Percentiles rank a stretch among this genome's conserved stretches.
Evolutionary conservation across 2,888 invertebrate species (phyloP).

Genomic region (Nymphalis c-album): DNA sequence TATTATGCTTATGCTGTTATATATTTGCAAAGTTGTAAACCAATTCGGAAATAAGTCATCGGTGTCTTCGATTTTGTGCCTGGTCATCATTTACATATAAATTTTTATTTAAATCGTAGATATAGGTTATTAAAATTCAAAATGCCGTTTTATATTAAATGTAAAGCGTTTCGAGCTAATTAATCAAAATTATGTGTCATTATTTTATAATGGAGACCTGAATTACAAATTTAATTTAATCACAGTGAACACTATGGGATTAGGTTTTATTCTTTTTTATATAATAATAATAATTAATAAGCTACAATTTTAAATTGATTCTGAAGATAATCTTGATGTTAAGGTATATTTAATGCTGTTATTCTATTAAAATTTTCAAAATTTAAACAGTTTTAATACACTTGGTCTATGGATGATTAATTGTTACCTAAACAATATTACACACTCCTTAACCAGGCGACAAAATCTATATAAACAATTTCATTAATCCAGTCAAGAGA

Average conservation of each 20-base stretch:
- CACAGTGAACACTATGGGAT: constrained; percentile 41
- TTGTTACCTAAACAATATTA: constrained; percentile 38
- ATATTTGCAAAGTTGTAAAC: constrained; percentile 27
- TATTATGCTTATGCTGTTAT: background rate
- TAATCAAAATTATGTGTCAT: constrained; percentile 32
- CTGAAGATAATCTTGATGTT: constrained; percentile 36
- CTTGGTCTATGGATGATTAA: constrained; percentile 41
- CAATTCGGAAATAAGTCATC: constrained; percentile 26
- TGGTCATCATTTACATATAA: constrained; percentile 31
- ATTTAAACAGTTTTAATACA: constrained; percentile 40
- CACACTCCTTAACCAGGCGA: constrained; percentile 59
- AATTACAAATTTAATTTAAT: constrained; percentile 36
- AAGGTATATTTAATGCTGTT: constrained; percentile 36
- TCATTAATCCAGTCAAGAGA: constrained; percentile 47
- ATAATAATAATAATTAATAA: constrained; percentile 32
- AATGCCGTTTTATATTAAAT: constrained; percentile 29
- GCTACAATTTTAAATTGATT: constrained; percentile 35
- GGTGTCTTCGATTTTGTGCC: constrained; percentile 37
- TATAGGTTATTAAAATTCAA: constrained; percentile 27
- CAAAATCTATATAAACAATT: constrained; percentile 70
- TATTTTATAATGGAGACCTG: constrained; percentile 34
- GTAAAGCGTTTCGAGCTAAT: constrained; percentile 35
- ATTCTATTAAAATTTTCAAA: constrained; percentile 40
- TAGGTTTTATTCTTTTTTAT: constrained; percentile 34
- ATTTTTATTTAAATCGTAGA: constrained; percentile 15